phyloP scores from a whole-genome alignment of 2,113 vertebrate species.

The Macquaria australasica region DNA sequence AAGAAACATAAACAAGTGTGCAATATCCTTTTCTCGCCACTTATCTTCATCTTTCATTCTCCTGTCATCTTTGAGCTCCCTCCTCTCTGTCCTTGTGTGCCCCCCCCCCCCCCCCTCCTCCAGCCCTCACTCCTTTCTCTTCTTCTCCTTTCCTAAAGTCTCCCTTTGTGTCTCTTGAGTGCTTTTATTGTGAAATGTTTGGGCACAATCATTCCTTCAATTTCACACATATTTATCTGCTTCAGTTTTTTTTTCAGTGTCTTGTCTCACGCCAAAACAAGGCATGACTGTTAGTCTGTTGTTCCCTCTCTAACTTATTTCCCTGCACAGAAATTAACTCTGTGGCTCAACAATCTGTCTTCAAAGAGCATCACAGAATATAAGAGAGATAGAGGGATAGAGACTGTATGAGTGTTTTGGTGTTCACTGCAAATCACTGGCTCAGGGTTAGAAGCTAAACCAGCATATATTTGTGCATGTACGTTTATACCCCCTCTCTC shows the following conservation, averaged over 20 bases:
- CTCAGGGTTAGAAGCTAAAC: slow-evolving; percentile 57
- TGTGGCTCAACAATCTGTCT: neutral
- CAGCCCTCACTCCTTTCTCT: neutral
- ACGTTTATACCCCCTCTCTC: slow-evolving; percentile 15
- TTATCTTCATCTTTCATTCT: slow-evolving; percentile 60
- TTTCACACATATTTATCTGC: slow-evolving; percentile 25
- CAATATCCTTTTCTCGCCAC: slow-evolving; percentile 57
- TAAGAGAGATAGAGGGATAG: neutral
- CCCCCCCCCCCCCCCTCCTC: neutral
- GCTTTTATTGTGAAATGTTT: slow-evolving; percentile 16
- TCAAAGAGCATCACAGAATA: slow-evolving; percentile 2
- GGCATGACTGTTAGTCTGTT: neutral
- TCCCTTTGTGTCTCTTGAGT: neutral
- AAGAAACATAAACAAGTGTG: slow-evolving; percentile 49
- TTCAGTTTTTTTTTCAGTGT: neutral
- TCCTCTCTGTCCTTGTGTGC: slow-evolving; percentile 4
- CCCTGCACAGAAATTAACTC: neutral
- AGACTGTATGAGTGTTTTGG: neutral
- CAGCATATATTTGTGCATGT: slow-evolving; percentile 11
- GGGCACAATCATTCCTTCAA: slow-evolving; percentile 6
- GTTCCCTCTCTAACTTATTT: neutral
- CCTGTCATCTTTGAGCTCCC: slow-evolving; percentile 26
- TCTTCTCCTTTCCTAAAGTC: neutral
- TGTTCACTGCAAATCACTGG: slow-evolving; percentile 45
- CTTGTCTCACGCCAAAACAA: neutral